These are phyloP conservation scores for Vanessa cardui DNA, from an alignment of 2,888 invertebrate species.

Conservation along the genomic window DNA sequence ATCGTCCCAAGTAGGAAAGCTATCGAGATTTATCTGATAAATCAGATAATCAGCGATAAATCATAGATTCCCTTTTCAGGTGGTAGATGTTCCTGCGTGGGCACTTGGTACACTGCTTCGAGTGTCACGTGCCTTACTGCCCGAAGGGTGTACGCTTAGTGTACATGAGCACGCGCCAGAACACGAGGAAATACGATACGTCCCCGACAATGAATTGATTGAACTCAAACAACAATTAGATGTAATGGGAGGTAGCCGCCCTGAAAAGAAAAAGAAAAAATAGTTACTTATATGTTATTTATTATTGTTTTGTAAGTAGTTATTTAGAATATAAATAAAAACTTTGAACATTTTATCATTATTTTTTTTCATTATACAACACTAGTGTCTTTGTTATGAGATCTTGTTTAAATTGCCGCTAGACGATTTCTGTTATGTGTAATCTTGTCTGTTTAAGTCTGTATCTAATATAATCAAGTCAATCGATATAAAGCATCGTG, in stretches of 20 bases:
- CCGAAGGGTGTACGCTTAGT: slow-evolving; percentile 89
- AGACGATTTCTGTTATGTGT: no score
- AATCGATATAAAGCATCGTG: no score
- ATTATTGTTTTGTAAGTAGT: slow-evolving; percentile 16
- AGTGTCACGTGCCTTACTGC: slow-evolving; percentile 87
- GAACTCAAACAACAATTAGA: slow-evolving; percentile 89
- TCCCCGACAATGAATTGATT: slow-evolving; percentile 92
- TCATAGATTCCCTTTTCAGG: slow-evolving; percentile 52
- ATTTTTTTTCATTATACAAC: not conserved
- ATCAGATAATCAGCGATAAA: no score
- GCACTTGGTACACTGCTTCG: slow-evolving; percentile 88
- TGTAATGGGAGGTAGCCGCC: slow-evolving; percentile 83
- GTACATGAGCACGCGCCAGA: slow-evolving; percentile 86
- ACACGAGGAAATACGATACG: slow-evolving; percentile 87
- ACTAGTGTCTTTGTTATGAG: no score
- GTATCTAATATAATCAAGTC: no score
- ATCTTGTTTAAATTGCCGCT: no score
- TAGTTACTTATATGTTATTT: slow-evolving; percentile 40
- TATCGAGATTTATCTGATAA: no score
- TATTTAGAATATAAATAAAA: slow-evolving; percentile 19
- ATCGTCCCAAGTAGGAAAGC: no score
- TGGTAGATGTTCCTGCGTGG: slow-evolving; percentile 84
- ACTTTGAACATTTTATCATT: not conserved
- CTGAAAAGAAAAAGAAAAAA: slow-evolving; percentile 70
- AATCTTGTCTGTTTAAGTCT: no score